Evolutionary conservation across 2,113 vertebrate species (phyloP), one percentile per base, ranked within the genome.

Genomic region (Brachyhypopomus occidentalis): DNA sequence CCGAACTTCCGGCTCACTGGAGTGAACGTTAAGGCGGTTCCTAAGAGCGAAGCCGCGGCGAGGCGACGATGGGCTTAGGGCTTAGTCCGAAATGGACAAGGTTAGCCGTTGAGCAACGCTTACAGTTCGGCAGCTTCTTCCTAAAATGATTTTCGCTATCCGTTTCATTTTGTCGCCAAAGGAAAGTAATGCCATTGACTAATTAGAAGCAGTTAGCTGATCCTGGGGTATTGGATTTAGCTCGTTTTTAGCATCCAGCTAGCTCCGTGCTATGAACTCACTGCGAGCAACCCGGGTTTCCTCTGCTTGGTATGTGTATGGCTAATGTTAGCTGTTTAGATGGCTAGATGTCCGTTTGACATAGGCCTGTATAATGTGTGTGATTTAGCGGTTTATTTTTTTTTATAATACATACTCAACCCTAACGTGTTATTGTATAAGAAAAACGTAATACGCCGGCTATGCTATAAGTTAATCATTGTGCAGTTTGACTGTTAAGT

Each of bases 221-320:
- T 9, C 41, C 9, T 12, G 16, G 25, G 56, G 64, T 67, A 41
- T 17, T 82, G 63, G 45, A 48, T 48, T 52, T 52, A 63, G 23
- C 27, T 79, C 64, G 45, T 17, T 22, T 55, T 80, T 72, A 67
- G 72, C 72, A 58, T 1, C n/a, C 20, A 20, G 70, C 41, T 80
- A 80, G 36, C 23, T 41, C 62, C 72, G 80, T 83, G 84, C 84
- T 83, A 85, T 85, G 84, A 20, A 17, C 67, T 36, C 58, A 55
- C 16, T 14, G 27, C 76, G 58, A 77, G 67, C 12, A 66, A 17
- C 77, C 48, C 34, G 62, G 36, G 55, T 83, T 60, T 27, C 75
- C 60, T 69, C 72, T 60, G 77, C 45, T 59, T 64, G 81, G 81
- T 85, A 55, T 83, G 81, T 80, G 5, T 12, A 20, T 20, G 6